Conservation (phyloP, 2,888 invertebrate genomes). For the Imbricaverruca yamaguchii region DNA sequence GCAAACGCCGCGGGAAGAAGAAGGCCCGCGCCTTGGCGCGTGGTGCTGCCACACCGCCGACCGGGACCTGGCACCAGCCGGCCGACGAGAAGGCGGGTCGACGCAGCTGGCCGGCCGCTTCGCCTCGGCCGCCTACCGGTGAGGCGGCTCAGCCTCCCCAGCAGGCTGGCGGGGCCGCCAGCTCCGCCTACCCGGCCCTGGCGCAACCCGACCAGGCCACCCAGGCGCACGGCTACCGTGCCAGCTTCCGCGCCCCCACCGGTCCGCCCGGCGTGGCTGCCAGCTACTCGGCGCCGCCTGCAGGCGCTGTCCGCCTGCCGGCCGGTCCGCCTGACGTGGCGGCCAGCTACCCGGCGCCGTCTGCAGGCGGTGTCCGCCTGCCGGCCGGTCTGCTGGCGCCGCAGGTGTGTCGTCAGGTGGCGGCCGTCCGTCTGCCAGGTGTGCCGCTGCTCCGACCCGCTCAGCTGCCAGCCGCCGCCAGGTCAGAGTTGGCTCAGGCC, state of each 20-base stretch:
- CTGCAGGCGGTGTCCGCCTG: not conserved
- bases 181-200: not conserved
- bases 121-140: not conserved
- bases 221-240: not conserved
- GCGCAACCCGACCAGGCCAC: not conserved
- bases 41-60: not conserved
- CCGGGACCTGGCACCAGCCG: not conserved
- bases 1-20: not conserved
- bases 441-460: not conserved
- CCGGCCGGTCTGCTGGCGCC: not conserved
- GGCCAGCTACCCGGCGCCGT: not conserved
- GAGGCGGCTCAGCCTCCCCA: not conserved
- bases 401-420: not conserved
- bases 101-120: not conserved
- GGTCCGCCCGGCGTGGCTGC: not conserved
- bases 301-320: not conserved
- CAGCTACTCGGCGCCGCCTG: not conserved
- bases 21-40: not conserved
- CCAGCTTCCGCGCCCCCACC: not conserved
- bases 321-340: not conserved
- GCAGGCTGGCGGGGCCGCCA: not conserved
- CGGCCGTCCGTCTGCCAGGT: not conserved
- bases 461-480: not conserved
- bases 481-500: not conserved
- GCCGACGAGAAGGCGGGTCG: not conserved